phyloP scores from a whole-genome alignment of 2,113 vertebrate species.

The Fregetta grallaria region DNA sequence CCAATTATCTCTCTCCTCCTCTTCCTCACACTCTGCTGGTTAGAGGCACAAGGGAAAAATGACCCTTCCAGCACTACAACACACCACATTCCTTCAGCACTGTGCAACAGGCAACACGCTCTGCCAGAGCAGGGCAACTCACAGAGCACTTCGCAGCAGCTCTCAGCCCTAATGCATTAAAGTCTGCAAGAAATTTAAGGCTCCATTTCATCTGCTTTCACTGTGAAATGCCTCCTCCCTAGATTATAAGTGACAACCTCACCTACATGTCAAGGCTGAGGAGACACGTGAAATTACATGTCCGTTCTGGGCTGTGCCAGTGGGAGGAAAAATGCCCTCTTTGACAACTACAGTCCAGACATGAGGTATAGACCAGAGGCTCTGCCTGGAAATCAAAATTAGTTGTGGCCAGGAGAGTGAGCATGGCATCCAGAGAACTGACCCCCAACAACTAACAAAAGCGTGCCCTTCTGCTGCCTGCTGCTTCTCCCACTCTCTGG shows the following conservation, averaged over 20 bases:
- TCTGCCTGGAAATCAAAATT: background rate
- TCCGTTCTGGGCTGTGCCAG: background rate
- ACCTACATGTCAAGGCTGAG: slow-evolving; percentile 1
- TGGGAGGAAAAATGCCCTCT: background rate
- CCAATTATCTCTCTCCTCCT: background rate
- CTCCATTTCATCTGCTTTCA: slow-evolving; percentile 4
- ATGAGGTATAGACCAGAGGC: background rate
- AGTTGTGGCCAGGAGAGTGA: background rate
- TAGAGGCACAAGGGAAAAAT: background rate
- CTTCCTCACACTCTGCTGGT: background rate
- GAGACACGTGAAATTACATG: background rate
- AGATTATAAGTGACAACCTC: background rate
- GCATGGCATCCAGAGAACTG: background rate
- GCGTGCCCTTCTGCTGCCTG: background rate
- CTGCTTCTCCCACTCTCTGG: background rate
- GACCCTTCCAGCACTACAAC: background rate
- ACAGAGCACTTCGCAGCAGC: rapidly evolving
- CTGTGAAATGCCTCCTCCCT: background rate
- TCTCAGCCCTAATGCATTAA: background rate
- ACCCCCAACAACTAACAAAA: background rate
- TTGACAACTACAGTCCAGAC: background rate
- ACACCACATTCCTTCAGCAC: rapidly evolving
- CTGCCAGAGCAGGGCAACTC: background rate
- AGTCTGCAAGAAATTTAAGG: slow-evolving; percentile 11
- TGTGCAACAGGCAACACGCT: rapidly evolving